Evolutionary conservation across 64 coral and sea anemone species (phyloP), one percentile per base, ranked within the genome.

Genomic region (Stylophora pistillata): DNA sequence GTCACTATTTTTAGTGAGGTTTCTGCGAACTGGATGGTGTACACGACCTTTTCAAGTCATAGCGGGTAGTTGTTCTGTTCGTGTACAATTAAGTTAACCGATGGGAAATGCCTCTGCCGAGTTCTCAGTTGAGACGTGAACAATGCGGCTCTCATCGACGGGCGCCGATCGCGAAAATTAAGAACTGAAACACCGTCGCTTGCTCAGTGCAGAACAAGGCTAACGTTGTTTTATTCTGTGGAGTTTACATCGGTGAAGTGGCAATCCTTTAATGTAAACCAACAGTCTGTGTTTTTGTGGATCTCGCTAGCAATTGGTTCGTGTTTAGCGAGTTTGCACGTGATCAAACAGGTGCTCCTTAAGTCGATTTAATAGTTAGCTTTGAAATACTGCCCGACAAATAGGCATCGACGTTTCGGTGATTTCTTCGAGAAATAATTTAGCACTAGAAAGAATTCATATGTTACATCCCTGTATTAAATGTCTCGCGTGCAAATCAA

Each of bases 161-260:
- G 23, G 21, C 2, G 61, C 21, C 33, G 27, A 3, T 21, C 20
- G 33, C 27, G 1, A 11, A n/a, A 12, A 15, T 23, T 53, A 10
- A 23, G 41, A 82, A 82, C 62, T 41, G 32, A 32, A 59, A 64
- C 62, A 21, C 30, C 5, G 30, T 27, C 10, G 73, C 34, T 18
- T 53, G 31, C 20, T 27, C 37, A 47, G 37, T 47, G 37, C 37
- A 47, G 37, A 47, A 13, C 33, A 47, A 27, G 26, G 32, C 37
- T 84, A 53, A 84, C 61, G 57, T 52, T 69, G 58, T 84, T 84
- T 84, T 60, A 70, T 69, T 70, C 69, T 34, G 80, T 69, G n/a
- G 5, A 69, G 31, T 84, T 70, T 69, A 76, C 73, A 15, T 59
- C 77, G 56, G 56, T 30, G 59, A 60, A 79, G 80, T 70, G 78